phyloP scores from a whole-genome alignment of 1,140 invertebrate genomes.

The Latrodectus geometricus region DNA sequence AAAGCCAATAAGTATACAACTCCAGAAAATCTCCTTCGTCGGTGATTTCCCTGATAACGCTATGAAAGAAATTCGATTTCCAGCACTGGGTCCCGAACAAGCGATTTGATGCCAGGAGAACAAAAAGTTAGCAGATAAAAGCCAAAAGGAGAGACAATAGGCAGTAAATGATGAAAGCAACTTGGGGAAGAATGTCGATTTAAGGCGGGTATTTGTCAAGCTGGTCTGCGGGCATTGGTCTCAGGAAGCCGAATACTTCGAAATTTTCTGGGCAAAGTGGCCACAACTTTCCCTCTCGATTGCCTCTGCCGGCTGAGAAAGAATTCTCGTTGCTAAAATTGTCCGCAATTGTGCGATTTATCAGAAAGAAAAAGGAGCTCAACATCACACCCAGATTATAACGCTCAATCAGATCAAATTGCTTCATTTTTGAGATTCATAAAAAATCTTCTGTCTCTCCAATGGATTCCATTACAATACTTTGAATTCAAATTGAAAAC shows the following conservation, averaged over 20 bases:
- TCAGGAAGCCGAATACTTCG: background rate
- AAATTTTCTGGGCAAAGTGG: background rate
- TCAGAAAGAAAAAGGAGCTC: no score
- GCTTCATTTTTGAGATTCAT: no score
- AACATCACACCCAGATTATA: no score
- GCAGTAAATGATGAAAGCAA: constrained; percentile 20
- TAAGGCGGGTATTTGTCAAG: constrained; percentile 29
- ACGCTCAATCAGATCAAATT: no score
- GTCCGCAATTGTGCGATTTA: no score
- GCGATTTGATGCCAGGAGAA: background rate
- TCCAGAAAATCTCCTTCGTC: no score
- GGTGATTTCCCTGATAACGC: no score
- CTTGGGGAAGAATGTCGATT: constrained; percentile 37
- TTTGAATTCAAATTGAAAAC: no score
- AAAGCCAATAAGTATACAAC: no score
- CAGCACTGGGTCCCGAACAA: background rate
- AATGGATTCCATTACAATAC: no score
- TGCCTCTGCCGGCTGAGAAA: background rate
- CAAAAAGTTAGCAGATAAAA: constrained; percentile 10
- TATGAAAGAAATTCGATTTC: no score
- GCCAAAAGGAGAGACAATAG: background rate
- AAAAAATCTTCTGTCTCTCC: no score
- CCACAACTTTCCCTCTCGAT: background rate
- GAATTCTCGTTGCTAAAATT: background rate
- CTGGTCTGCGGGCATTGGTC: background rate